Evolutionary conservation across 2,113 vertebrate genomes (phyloP).

Genomic region (Myanophis thanlyinensis): DNA sequence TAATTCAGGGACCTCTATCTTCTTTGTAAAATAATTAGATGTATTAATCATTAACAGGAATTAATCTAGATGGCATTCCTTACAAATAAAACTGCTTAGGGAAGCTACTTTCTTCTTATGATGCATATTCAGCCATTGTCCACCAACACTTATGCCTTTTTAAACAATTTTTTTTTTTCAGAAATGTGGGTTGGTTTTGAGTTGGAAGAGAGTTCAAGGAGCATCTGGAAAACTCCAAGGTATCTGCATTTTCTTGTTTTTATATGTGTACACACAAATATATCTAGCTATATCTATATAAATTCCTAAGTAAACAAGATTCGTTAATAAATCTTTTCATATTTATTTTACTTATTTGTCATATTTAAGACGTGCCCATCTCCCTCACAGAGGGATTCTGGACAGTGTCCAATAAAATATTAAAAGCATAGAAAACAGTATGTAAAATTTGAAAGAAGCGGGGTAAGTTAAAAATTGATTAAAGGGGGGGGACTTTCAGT

Average conservation of each 20-base stretch:
- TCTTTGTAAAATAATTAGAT: neutral
- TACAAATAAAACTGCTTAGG: neutral
- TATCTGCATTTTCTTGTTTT: constrained; percentile 60
- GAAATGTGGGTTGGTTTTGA: constrained; percentile 99
- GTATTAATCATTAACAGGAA: neutral
- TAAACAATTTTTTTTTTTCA: constrained; percentile 59
- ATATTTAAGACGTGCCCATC: neutral
- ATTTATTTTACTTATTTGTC: neutral
- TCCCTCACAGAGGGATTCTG: neutral
- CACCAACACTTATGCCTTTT: neutral
- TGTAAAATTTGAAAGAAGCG: neutral
- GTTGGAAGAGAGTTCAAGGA: constrained; percentile 99
- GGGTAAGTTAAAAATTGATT: neutral
- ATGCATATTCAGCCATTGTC: neutral
- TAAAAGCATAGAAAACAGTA: neutral
- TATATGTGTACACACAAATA: neutral
- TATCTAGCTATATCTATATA: neutral
- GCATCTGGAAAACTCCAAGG: constrained; percentile 99
- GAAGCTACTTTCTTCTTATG: neutral
- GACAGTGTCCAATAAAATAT: neutral
- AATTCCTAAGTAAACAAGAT: neutral
- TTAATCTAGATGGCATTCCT: neutral
- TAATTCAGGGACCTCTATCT: neutral
- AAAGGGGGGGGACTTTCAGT: neutral
- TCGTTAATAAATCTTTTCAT: neutral